Evolutionary conservation across 2,888 invertebrate genomes (phyloP).

Genomic region (Rugalucina vietnamica): DNA sequence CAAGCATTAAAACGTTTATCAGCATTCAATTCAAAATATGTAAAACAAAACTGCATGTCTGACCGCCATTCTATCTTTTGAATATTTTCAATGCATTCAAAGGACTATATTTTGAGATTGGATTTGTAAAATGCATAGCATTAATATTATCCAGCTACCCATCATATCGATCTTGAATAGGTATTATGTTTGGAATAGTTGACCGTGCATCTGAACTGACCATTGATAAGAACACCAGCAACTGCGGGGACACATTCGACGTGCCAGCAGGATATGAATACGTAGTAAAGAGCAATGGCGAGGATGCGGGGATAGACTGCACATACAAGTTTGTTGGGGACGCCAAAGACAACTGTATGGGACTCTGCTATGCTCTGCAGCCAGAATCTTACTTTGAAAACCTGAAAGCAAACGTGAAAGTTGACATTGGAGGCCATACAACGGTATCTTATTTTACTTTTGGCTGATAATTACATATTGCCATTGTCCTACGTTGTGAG

Average conservation of each 20-base stretch:
- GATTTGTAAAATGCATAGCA: too few relatives aligned
- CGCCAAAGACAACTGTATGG: neutral
- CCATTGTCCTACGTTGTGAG: too few relatives aligned
- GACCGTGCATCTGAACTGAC: neutral
- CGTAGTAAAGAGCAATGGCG: constrained; percentile 21
- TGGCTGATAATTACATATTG: too few relatives aligned
- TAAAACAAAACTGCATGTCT: too few relatives aligned
- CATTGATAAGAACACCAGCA: neutral
- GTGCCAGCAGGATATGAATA: constrained; percentile 12
- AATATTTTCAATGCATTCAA: too few relatives aligned
- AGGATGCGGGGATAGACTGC: constrained; percentile 21
- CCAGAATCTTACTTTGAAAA: constrained; percentile 33
- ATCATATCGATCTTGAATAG: too few relatives aligned
- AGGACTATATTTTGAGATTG: too few relatives aligned
- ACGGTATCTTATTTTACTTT: neutral
- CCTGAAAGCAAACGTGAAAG: constrained; percentile 18
- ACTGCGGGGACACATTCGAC: constrained; percentile 19
- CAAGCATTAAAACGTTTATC: too few relatives aligned
- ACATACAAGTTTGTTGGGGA: constrained; percentile 15
- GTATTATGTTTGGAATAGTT: too few relatives aligned
- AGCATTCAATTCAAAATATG: too few relatives aligned
- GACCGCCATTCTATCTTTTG: too few relatives aligned
- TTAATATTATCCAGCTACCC: neutral
- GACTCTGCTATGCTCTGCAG: constrained; percentile 47
- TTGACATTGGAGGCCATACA: neutral